phyloP scores from a whole-genome alignment of 2,888 invertebrate species.

The Aspidapion aeneum region DNA sequence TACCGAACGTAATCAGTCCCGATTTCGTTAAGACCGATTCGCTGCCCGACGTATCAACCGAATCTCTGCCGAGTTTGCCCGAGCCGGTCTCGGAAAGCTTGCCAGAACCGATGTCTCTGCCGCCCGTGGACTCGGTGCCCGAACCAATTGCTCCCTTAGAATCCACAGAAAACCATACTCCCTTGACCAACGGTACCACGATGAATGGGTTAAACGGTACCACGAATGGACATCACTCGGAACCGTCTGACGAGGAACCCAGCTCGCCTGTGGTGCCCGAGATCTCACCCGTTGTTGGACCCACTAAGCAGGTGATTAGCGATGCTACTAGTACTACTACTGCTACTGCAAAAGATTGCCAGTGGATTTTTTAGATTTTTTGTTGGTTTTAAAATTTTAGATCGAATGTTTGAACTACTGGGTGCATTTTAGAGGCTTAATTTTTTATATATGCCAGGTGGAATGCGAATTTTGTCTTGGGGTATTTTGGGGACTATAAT shows the following conservation, averaged over 20 bases:
- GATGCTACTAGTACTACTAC: too few species aligned
- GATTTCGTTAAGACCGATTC: constrained; percentile 44
- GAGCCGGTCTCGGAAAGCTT: constrained; percentile 44
- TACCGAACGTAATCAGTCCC: not conserved
- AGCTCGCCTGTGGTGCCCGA: constrained; percentile 47
- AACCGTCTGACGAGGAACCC: constrained; percentile 35
- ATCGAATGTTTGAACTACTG: not conserved
- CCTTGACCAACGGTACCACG: constrained; percentile 42
- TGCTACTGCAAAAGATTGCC: too few species aligned
- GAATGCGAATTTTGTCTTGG: too few species aligned
- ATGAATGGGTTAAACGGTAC: constrained; percentile 32
- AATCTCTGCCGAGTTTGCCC: constrained; percentile 45
- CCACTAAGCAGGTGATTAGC: constrained; percentile 53
- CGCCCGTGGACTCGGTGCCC: constrained; percentile 46
- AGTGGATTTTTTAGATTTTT: not conserved
- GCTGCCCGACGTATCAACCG: constrained; percentile 46
- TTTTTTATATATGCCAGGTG: not conserved
- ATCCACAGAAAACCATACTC: constrained; percentile 24
- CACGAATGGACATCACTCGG: constrained; percentile 45
- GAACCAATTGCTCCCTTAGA: constrained; percentile 40
- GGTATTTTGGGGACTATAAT: too few species aligned
- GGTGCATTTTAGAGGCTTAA: not conserved
- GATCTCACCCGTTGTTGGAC: constrained; percentile 40
- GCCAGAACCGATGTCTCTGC: constrained; percentile 46
- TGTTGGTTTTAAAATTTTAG: not conserved